Base-by-base conservation (phyloP, 2,888 invertebrate genomes). In the Limenitis camilla region DNA sequence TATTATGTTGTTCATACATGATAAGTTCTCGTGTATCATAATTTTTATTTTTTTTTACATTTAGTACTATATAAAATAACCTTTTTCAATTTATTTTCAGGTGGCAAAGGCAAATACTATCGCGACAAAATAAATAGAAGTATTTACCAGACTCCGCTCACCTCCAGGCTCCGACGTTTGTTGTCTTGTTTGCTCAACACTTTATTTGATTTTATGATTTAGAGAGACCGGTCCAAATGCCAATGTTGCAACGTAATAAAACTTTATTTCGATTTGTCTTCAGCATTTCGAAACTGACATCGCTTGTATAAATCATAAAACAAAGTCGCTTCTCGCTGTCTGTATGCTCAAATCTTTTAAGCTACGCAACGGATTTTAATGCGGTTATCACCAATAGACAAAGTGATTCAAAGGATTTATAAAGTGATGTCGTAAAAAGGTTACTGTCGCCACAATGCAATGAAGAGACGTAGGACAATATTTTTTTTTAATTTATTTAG, bases 191-290 rank as follows among this genome's bases (percentile, higher is more conserved):
- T 42, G 35, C 33, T 30, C 41, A 42, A 41, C 7, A 30, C 35
- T 27, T 49, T 49, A 42, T 49, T 42, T 35, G 42, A 42, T 42
- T 42, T 49, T 49, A 49, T 42, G 49, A 49, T 41, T 49, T 40
- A 19, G 49, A 42, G 41, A 49, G 42, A 30, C 19, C 30, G 19
- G 27, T 27, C 30, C 42, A 42, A 19, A 28, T 31, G 19, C 30
- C 42, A 42, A 19, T 49, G 49, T 49, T 42, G 9, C 27, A 31
- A 36, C 28, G 27, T 42, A 42, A 42, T 49, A 19, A n/a, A 5
- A 28, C 6, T 41, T 29, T 49, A 30, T 9, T 30, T 33, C 33
- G 27, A 19, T 32, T 43, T 6, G 42, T 19, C 32, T 7, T 32
- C 5, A 27, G 10, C 27, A 36, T 9, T n/a, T 6, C 32, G 33